Evolutionary conservation across 2,113 vertebrate genomes (phyloP).

Genomic region (Rhagologus leucostigma): DNA sequence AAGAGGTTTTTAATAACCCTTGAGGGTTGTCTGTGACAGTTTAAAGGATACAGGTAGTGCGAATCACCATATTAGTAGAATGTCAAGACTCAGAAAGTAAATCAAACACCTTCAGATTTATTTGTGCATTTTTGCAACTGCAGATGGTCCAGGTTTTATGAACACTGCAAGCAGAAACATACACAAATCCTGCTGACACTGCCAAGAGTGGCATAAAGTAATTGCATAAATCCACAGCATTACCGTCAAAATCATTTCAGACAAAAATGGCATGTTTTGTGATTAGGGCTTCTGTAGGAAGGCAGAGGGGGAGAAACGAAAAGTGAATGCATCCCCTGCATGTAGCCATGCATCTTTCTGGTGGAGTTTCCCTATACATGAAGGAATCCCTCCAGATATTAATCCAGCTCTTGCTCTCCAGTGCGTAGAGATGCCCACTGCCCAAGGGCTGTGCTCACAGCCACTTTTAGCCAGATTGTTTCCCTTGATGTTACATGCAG

Average conservation of each 20-base stretch:
- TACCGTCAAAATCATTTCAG: neutral
- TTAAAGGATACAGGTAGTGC: neutral
- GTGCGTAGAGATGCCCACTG: accelerated
- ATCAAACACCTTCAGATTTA: neutral
- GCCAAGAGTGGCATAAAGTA: neutral
- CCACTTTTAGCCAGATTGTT: neutral
- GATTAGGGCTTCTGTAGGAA: neutral
- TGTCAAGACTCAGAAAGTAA: neutral
- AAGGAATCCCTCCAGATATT: neutral
- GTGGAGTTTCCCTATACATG: neutral
- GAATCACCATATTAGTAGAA: neutral
- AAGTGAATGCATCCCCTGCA: neutral
- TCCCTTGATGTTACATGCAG: neutral
- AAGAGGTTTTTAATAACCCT: neutral
- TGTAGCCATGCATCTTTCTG: neutral
- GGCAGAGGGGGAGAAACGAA: neutral
- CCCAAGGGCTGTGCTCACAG: neutral
- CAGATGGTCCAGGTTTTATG: neutral
- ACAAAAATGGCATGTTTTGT: neutral
- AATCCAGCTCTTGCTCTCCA: neutral
- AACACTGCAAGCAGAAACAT: neutral
- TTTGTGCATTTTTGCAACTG: neutral
- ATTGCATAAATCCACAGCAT: neutral
- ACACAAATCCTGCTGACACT: neutral
- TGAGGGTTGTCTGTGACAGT: neutral